Percentiles rank a stretch among this genome's conserved stretches.
phyloP scores from a whole-genome alignment of 2,888 invertebrate genomes.

The Cabera pusaria region DNA sequence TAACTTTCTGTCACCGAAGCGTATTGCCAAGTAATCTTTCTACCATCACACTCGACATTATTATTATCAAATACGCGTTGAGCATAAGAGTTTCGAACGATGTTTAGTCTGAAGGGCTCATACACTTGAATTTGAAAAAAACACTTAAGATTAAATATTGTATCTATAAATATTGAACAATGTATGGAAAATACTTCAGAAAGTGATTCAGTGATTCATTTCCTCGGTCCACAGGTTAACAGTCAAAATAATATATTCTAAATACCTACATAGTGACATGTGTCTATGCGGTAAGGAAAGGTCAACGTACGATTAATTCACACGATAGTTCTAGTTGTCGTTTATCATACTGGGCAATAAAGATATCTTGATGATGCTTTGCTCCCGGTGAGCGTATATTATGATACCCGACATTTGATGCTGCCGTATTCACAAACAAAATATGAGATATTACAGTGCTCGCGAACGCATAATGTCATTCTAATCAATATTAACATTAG shows the following conservation, averaged over 20 bases:
- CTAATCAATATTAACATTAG: too few species aligned
- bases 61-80: slow-evolving; percentile 23
- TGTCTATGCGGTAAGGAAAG: slow-evolving; percentile 32
- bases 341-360: slow-evolving; percentile 68
- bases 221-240: slow-evolving; percentile 11
- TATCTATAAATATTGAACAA: slow-evolving; percentile 16
- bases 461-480: too few species aligned
- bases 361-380: slow-evolving; percentile 57
- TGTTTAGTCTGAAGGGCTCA: slow-evolving; percentile 22
- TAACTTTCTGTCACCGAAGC: slow-evolving; percentile 32
- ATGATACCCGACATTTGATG: slow-evolving; percentile 28
- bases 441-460: too few species aligned
- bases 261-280: slow-evolving; percentile 16
- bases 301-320: slow-evolving; percentile 68
- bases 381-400: slow-evolving; percentile 39
- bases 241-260: slow-evolving; percentile 19
- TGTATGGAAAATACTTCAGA: slow-evolving; percentile 25
- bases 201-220: slow-evolving; percentile 40
- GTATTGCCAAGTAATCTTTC: slow-evolving; percentile 19
- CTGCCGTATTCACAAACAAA: too few species aligned
- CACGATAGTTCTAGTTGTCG: slow-evolving; percentile 60
- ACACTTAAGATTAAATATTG: slow-evolving; percentile 3
- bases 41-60: slow-evolving; percentile 21
- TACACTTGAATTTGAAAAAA: slow-evolving; percentile 21
- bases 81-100: slow-evolving; percentile 22